phyloP scores from a whole-genome alignment of 2,888 invertebrate species.

The Thyatira batis region DNA sequence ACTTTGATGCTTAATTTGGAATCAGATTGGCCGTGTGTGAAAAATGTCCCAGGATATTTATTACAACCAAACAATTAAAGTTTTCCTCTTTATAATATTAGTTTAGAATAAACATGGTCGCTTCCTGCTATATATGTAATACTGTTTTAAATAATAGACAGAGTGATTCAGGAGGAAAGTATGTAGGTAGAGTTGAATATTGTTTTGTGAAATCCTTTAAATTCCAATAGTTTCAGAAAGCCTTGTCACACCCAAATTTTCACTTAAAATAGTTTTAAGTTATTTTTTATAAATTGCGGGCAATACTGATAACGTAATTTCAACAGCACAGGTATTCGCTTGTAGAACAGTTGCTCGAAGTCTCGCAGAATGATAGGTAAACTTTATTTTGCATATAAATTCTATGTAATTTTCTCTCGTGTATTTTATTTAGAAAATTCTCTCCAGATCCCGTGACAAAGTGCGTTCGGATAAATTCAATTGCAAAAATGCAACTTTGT shows the following conservation, averaged over 20 bases:
- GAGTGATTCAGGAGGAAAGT: too few relatives aligned
- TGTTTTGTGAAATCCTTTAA: slow-evolving; percentile 15
- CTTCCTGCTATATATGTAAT: too few relatives aligned
- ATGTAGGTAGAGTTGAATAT: too few relatives aligned
- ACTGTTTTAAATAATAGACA: too few relatives aligned
- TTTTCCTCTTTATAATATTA: too few relatives aligned
- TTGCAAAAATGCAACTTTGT: background rate
- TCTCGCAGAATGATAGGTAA: background rate
- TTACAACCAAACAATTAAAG: too few relatives aligned
- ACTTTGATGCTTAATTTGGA: too few relatives aligned
- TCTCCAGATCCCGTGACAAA: background rate
- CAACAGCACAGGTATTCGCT: background rate
- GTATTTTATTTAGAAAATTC: slow-evolving; percentile 2
- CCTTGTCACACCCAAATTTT: slow-evolving; percentile 5
- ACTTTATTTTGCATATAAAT: slow-evolving; percentile 2
- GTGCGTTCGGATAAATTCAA: background rate
- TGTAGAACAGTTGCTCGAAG: too few relatives aligned
- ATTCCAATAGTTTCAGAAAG: background rate
- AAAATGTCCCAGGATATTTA: too few relatives aligned
- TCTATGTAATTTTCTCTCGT: background rate
- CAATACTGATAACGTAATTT: slow-evolving; percentile 23
- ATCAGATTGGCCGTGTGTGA: too few relatives aligned
- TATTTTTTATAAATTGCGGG: slow-evolving; percentile 14
- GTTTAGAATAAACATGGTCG: too few relatives aligned
- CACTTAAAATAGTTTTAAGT: slow-evolving; percentile 17